Evolutionary conservation across 2,888 invertebrate species (phyloP).

Genomic region (Elysia crispata): DNA sequence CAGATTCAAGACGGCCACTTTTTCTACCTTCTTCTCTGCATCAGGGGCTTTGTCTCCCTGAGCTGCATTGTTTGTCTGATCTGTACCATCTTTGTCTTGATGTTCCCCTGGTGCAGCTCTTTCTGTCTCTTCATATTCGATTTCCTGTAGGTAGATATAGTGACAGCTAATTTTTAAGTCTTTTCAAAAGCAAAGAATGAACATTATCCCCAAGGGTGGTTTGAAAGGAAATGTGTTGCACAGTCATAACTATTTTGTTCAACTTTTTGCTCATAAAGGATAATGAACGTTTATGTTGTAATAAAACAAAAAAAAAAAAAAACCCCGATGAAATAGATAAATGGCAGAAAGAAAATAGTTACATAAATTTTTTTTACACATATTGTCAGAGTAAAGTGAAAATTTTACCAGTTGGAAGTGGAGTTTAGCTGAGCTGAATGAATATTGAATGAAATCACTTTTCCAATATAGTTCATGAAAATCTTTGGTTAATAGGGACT

Average conservation of each 20-base stretch:
- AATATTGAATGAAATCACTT: too few relatives aligned
- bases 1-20: slow-evolving; percentile 47
- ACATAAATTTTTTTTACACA: too few relatives aligned
- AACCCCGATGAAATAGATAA: not conserved
- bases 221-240: not conserved
- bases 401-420: too few relatives aligned
- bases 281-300: not conserved
- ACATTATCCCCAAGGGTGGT: not conserved
- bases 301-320: not conserved
- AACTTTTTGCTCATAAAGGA: too few relatives aligned
- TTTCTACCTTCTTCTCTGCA: slow-evolving; percentile 35
- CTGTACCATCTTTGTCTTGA: not conserved
- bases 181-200: not conserved
- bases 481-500: too few relatives aligned
- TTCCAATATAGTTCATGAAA: too few relatives aligned
- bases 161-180: too few relatives aligned
- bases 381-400: too few relatives aligned
- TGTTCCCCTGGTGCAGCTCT: slow-evolving; percentile 39
- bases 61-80: not conserved
- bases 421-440: too few relatives aligned
- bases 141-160: slow-evolving; percentile 32
- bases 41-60: slow-evolving; percentile 35
- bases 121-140: slow-evolving; percentile 39
- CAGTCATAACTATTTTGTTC: not conserved
- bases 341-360: too few relatives aligned